Evolutionary conservation across 2,113 vertebrate genomes (phyloP).

Genomic region (Campylomormyrus numenius): DNA sequence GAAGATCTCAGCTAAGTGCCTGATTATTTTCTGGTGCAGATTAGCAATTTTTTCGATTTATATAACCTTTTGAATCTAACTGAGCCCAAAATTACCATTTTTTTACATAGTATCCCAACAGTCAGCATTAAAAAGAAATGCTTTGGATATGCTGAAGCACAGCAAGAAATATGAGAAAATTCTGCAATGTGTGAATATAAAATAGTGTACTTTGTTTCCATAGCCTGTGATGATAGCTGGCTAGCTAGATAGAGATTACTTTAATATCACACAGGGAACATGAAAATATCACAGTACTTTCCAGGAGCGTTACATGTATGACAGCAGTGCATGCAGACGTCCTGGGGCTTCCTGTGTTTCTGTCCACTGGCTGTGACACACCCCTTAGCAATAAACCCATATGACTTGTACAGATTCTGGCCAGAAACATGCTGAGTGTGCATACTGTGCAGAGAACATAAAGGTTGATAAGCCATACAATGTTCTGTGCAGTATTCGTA

Average conservation of each 20-base stretch:
- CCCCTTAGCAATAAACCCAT: background rate
- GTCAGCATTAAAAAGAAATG: background rate
- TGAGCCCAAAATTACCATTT: background rate
- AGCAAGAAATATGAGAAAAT: background rate
- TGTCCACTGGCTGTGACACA: background rate
- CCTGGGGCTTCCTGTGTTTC: background rate
- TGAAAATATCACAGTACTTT: background rate
- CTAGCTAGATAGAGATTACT: background rate
- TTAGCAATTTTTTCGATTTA: background rate
- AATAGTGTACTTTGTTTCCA: background rate
- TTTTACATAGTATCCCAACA: background rate
- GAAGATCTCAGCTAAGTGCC: background rate
- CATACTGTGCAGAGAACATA: background rate
- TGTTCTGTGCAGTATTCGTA: background rate
- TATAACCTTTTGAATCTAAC: background rate
- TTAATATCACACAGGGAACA: background rate
- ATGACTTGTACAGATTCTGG: background rate
- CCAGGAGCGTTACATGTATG: background rate
- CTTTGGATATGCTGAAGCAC: background rate
- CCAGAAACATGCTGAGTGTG: background rate
- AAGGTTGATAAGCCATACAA: background rate
- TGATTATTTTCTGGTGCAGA: background rate
- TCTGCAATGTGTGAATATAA: background rate
- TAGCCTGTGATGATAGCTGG: background rate
- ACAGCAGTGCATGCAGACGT: background rate